phyloP scores from a whole-genome alignment of 1,140 invertebrate genomes.

The Cepaea nemoralis region DNA sequence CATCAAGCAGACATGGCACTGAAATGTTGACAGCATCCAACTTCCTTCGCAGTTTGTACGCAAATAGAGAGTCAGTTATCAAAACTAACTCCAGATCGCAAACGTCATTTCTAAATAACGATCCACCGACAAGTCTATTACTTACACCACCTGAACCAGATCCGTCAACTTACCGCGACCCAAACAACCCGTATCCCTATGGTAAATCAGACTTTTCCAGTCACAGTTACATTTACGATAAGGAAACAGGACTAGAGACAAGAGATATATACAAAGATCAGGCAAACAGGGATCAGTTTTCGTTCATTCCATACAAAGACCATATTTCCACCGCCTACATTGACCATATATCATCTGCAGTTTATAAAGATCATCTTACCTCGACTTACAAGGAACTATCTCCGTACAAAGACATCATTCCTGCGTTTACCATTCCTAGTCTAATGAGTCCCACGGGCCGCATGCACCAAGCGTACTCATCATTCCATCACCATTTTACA shows the following conservation, averaged over 20 bases:
- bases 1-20: constrained; percentile 62
- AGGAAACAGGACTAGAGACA: neutral
- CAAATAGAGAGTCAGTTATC: constrained; percentile 93
- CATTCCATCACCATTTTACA: constrained; percentile 32
- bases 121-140: constrained; percentile 35
- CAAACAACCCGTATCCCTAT: constrained; percentile 15
- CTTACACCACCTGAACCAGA: constrained; percentile 33
- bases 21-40: constrained; percentile 83
- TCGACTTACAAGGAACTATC: constrained; percentile 79
- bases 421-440: constrained; percentile 58
- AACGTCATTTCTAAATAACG: constrained; percentile 1
- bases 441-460: constrained; percentile 42
- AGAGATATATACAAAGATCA: constrained; percentile 6
- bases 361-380: constrained; percentile 81
- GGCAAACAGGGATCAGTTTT: constrained; percentile 19
- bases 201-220: constrained; percentile 4
- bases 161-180: constrained; percentile 20
- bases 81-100: constrained; percentile 80
- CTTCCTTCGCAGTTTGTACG: constrained; percentile 88
- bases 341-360: constrained; percentile 62
- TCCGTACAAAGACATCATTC: constrained; percentile 76
- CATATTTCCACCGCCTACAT: constrained; percentile 10
- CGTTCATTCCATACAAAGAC: constrained; percentile 28
- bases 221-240: neutral
- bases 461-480: constrained; percentile 35